phyloP scores from a whole-genome alignment of 92 coral and sea anemone species.

The Plumapathes pennacea region DNA sequence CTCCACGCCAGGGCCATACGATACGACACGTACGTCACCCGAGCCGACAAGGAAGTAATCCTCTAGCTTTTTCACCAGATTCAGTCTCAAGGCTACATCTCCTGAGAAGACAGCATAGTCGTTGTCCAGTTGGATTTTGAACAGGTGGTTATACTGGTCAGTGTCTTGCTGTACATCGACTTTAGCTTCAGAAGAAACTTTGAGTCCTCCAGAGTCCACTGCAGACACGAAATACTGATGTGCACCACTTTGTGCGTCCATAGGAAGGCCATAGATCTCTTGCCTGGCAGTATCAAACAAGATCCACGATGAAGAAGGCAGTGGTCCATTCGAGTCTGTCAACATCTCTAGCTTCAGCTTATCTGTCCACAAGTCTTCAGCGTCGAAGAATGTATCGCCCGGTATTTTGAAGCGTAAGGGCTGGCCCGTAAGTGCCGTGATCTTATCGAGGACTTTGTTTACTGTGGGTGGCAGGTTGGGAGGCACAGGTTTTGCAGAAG shows the following conservation, averaged over 20 bases:
- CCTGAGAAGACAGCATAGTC: slow-evolving; percentile 36
- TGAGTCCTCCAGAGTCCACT: slow-evolving; percentile 47
- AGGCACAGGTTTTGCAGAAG: slow-evolving; percentile 12
- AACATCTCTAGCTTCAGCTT: slow-evolving; percentile 52
- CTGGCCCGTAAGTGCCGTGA: slow-evolving; percentile 49
- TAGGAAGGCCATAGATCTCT: slow-evolving; percentile 71
- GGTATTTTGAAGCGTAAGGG: slow-evolving; percentile 56
- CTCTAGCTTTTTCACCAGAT: slow-evolving; percentile 46
- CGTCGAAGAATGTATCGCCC: slow-evolving; percentile 59
- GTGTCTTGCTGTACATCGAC: slow-evolving; percentile 42
- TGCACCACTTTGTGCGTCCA: slow-evolving; percentile 6
- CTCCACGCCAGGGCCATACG: slow-evolving; percentile 42
- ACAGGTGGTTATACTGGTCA: slow-evolving; percentile 49
- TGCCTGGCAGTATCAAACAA: slow-evolving; percentile 52
- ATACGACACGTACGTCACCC: slow-evolving; percentile 38
- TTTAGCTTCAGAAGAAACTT: slow-evolving; percentile 8
- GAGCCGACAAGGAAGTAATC: slow-evolving; percentile 35
- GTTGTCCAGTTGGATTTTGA: slow-evolving; percentile 52
- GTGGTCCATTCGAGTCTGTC: slow-evolving; percentile 24
- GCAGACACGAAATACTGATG: slow-evolving; percentile 62
- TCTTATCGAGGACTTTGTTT: slow-evolving; percentile 4
- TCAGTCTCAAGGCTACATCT: slow-evolving; percentile 40
- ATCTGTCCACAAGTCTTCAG: slow-evolving; percentile 75
- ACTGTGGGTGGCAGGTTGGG: slow-evolving; percentile 46
- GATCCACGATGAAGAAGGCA: slow-evolving; percentile 73